Percentiles rank a stretch among this genome's conserved stretches.
These are phyloP conservation scores for Steinernema khuongi DNA, from an alignment of 1,140 invertebrate species.

Conservation along the genomic window DNA sequence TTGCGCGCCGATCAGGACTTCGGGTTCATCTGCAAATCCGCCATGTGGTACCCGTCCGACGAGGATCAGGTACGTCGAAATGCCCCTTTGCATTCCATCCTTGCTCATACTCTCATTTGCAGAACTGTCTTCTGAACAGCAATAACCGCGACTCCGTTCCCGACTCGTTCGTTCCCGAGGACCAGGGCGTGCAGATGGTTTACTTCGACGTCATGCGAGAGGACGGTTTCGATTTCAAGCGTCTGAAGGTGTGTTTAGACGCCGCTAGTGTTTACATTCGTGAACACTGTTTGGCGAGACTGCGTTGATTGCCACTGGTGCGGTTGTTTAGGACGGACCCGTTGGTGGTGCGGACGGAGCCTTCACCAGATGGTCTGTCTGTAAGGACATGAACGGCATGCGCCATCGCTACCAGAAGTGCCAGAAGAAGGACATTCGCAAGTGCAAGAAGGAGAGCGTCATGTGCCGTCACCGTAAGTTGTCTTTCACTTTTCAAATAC, in stretches of 20 bases:
- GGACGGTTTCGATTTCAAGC: slow-evolving; percentile 22
- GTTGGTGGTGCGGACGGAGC: background rate
- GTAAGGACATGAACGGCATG: slow-evolving; percentile 26
- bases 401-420: slow-evolving; percentile 47
- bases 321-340: slow-evolving; percentile 7
- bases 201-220: slow-evolving; percentile 30
- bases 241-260: slow-evolving; percentile 12
- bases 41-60: slow-evolving; percentile 38
- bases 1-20: slow-evolving; percentile 43
- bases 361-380: slow-evolving; percentile 17
- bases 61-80: slow-evolving; percentile 26
- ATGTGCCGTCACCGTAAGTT: slow-evolving; percentile 43
- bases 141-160: slow-evolving; percentile 26
- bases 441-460: slow-evolving; percentile 47
- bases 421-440: slow-evolving; percentile 43
- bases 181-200: slow-evolving; percentile 36
- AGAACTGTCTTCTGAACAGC: slow-evolving; percentile 38
- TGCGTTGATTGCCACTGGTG: background rate
- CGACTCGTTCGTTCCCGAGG: slow-evolving; percentile 35
- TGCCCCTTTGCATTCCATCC: background rate
- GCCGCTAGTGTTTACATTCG: slow-evolving; percentile 11
- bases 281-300: background rate
- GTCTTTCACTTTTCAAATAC: background rate
- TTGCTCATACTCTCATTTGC: background rate
- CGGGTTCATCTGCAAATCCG: slow-evolving; percentile 38